These are phyloP conservation scores for Eriocheir sinensis DNA, from an alignment of 1,140 invertebrate genomes.

Conservation along the genomic window DNA sequence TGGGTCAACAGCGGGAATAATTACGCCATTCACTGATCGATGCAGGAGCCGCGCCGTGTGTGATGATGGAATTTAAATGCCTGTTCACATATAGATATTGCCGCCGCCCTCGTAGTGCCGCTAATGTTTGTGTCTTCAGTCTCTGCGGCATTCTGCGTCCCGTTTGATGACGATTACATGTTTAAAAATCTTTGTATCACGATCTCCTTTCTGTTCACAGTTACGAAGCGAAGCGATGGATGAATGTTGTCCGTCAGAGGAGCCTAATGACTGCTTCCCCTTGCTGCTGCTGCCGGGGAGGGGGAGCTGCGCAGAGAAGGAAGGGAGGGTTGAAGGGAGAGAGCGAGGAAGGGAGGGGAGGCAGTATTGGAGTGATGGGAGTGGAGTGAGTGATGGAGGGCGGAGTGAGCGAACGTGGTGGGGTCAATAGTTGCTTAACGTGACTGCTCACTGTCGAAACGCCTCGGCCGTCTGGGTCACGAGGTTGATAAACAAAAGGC, in stretches of 20 bases:
- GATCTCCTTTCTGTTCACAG: not conserved
- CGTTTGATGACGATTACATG: constrained; percentile 56
- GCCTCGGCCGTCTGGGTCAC: not conserved
- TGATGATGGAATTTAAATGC: constrained; percentile 75
- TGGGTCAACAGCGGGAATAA: constrained; percentile 68
- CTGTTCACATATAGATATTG: constrained; percentile 64
- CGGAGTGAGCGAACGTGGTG: not conserved
- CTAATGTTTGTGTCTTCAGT: not conserved
- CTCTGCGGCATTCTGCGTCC: not conserved
- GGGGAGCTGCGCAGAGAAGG: too few species aligned
- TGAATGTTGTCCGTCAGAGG: constrained; percentile 51
- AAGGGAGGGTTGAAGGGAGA: constrained; percentile 33
- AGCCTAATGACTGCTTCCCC: constrained; percentile 46
- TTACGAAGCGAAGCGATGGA: constrained; percentile 28
- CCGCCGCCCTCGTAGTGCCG: not conserved
- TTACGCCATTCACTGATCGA: constrained; percentile 71
- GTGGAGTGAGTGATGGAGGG: not conserved
- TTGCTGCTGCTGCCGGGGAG: not conserved
- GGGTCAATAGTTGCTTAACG: constrained; percentile 38
- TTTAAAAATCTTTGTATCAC: not conserved
- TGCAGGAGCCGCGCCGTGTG: constrained; percentile 49
- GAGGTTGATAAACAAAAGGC: not conserved
- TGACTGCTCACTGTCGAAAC: constrained; percentile 14
- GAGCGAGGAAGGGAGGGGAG: not conserved
- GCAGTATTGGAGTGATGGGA: too few species aligned